Conservation (phyloP, 1,140 invertebrate species). For the Bursaphelenchus mucronatus region DNA sequence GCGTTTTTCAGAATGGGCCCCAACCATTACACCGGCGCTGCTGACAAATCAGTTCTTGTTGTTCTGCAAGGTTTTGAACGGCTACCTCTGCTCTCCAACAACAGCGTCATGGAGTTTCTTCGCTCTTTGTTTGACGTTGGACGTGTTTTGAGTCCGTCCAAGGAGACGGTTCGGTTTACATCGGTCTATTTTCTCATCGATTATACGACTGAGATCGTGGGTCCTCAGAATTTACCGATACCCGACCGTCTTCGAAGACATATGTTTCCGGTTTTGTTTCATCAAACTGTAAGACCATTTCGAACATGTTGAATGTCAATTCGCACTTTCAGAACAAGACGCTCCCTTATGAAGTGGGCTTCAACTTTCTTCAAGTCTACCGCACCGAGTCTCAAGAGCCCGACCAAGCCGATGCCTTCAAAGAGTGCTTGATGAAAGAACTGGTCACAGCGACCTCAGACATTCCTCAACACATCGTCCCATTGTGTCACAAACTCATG, state of each 20-base stretch:
- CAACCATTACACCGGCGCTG: slow-evolving; percentile 34
- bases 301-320: no score
- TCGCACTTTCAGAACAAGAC: no score
- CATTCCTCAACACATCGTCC: slow-evolving; percentile 6
- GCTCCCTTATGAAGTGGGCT: no score
- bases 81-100: slow-evolving; percentile 14
- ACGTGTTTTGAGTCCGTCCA: slow-evolving; percentile 21
- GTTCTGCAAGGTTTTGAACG: slow-evolving; percentile 31
- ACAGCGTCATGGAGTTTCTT: slow-evolving; percentile 32
- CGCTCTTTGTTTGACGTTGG: slow-evolving; percentile 31
- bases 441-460: slow-evolving; percentile 11
- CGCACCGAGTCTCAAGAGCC: background rate
- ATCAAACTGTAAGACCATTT: no score
- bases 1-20: slow-evolving; percentile 12
- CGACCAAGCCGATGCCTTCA: background rate
- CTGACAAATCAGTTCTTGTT: slow-evolving; percentile 35
- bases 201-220: slow-evolving; percentile 29
- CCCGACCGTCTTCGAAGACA: slow-evolving; percentile 28
- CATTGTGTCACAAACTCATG: slow-evolving; percentile 19
- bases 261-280: slow-evolving; percentile 31
- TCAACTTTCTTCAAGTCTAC: no score
- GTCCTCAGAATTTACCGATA: slow-evolving; percentile 17
- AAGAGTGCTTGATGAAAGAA: background rate
- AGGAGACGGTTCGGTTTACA: slow-evolving; percentile 20
- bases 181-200: slow-evolving; percentile 25